These are phyloP conservation scores for Parnassius orleans DNA, from an alignment of 2,888 invertebrate genomes.

Conservation along the genomic window DNA sequence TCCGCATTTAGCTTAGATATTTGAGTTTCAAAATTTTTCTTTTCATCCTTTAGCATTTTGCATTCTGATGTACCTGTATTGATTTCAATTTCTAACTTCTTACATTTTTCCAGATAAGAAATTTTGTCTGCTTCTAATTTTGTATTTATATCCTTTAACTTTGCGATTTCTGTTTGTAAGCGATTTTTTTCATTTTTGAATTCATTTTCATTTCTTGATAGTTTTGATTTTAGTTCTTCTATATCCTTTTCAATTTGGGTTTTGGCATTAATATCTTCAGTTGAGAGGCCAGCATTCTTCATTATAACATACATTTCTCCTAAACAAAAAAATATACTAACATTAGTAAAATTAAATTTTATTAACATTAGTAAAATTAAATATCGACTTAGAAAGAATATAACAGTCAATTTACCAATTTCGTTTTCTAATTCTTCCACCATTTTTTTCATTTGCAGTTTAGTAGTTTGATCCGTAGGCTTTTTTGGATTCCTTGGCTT, in stretches of 20 bases:
- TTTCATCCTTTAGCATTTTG: constrained; percentile 83
- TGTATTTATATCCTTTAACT: constrained; percentile 74
- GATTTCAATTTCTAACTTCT: constrained; percentile 62
- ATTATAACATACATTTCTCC: constrained; percentile 82
- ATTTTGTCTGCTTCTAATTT: constrained; percentile 72
- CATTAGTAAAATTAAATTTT: too few species aligned
- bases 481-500: constrained; percentile 87
- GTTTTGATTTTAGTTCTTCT: constrained; percentile 76
- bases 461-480: constrained; percentile 86
- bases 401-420: constrained; percentile 76
- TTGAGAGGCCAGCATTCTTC: constrained; percentile 80
- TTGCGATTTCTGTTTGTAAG: constrained; percentile 72
- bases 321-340: constrained; percentile 35
- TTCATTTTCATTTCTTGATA: constrained; percentile 73
- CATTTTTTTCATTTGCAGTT: constrained; percentile 89
- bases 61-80: constrained; percentile 61
- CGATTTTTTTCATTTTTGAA: constrained; percentile 76
- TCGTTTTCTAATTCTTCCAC: constrained; percentile 94
- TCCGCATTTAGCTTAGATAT: constrained; percentile 81
- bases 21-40: constrained; percentile 81
- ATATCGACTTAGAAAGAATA: too few species aligned
- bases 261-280: constrained; percentile 72
- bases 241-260: constrained; percentile 74
- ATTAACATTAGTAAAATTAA: too few species aligned
- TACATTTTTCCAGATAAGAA: constrained; percentile 54